Conservation (phyloP, 92 coral and sea anemone species). For the Umimayanthus chanpuru region DNA sequence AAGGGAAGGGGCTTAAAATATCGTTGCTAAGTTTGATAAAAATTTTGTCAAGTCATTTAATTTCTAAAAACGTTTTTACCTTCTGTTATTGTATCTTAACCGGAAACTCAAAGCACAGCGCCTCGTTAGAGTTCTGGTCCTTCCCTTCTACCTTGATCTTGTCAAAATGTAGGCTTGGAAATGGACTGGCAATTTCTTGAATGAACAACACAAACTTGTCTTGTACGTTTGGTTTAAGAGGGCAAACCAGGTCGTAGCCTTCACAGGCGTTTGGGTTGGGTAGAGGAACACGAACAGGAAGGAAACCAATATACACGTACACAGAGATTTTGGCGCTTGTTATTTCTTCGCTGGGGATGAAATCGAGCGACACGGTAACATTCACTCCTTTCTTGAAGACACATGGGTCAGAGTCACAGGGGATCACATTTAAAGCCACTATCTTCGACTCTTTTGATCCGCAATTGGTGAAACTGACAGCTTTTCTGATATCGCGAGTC, state of each 20-base stretch:
- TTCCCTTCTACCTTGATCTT: slow-evolving; percentile 64
- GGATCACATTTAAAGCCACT: slow-evolving; percentile 54
- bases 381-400: slow-evolving; percentile 64
- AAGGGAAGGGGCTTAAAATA: too few species aligned
- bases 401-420: slow-evolving; percentile 76
- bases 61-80: too few species aligned
- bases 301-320: slow-evolving; percentile 54
- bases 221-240: slow-evolving; percentile 59
- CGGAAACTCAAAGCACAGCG: slow-evolving; percentile 61
- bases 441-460: slow-evolving; percentile 59
- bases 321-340: slow-evolving; percentile 63
- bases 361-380: slow-evolving; percentile 56
- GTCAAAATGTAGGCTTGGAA: slow-evolving; percentile 58
- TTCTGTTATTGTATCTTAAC: slow-evolving; percentile 32
- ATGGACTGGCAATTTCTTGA: slow-evolving; percentile 40
- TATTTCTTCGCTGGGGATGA: slow-evolving; percentile 67
- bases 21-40: too few species aligned
- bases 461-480: slow-evolving; percentile 53
- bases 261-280: slow-evolving; percentile 67
- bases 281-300: slow-evolving; percentile 65
- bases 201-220: slow-evolving; percentile 51
- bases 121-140: slow-evolving; percentile 58
- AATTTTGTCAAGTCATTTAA: too few species aligned
- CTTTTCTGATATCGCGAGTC: slow-evolving; percentile 37
- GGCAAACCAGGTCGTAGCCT: slow-evolving; percentile 66